Conservation (phyloP, 2,888 invertebrate species). For the Saturnia japonica region DNA sequence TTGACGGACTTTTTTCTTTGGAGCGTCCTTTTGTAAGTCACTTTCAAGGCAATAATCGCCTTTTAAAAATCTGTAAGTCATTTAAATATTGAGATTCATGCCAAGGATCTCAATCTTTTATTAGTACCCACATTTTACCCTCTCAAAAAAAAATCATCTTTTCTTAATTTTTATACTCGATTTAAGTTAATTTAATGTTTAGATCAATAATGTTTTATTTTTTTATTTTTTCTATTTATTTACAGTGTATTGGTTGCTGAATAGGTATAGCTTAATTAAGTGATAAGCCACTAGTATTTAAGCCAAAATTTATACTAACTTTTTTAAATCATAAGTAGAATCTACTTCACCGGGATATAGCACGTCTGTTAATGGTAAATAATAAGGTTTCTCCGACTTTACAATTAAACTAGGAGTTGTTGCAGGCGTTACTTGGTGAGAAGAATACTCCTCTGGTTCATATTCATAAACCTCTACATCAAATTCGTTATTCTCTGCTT, state of each 20-base stretch:
- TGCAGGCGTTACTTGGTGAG: slow-evolving; percentile 42
- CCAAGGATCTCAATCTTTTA: background rate
- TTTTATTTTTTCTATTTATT: too few species aligned
- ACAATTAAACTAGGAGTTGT: slow-evolving; percentile 35
- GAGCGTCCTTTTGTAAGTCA: slow-evolving; percentile 43
- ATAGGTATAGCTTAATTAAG: background rate
- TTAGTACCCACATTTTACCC: too few species aligned
- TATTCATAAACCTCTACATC: slow-evolving; percentile 58
- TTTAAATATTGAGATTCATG: background rate
- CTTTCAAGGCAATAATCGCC: slow-evolving; percentile 67
- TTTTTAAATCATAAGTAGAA: slow-evolving; percentile 65
- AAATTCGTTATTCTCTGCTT: slow-evolving; percentile 53
- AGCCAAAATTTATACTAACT: slow-evolving; percentile 40
- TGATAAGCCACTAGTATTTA: background rate
- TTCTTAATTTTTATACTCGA: too few species aligned
- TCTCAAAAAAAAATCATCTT: too few species aligned
- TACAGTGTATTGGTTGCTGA: background rate
- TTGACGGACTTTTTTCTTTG: slow-evolving; percentile 23
- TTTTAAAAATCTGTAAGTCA: slow-evolving; percentile 51
- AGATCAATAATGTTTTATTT: too few species aligned
- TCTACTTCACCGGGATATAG: slow-evolving; percentile 66
- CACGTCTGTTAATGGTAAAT: slow-evolving; percentile 65
- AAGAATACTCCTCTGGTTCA: slow-evolving; percentile 51
- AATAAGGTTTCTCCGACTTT: slow-evolving; percentile 52
- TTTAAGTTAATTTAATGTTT: too few species aligned